phyloP scores from a whole-genome alignment of 1,140 invertebrate genomes.

The Ceratosolen solmsi region DNA sequence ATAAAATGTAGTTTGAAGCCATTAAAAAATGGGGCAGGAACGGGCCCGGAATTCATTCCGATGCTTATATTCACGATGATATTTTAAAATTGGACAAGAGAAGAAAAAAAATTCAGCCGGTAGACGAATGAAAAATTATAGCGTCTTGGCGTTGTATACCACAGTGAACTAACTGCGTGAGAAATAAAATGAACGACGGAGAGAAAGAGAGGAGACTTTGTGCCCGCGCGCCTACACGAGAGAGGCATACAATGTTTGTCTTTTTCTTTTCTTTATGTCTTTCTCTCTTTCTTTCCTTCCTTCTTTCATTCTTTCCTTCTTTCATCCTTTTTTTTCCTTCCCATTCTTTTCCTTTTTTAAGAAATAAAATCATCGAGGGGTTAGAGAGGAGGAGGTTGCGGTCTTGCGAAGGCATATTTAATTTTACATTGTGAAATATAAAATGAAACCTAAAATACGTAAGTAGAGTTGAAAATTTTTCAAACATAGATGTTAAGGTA shows the following conservation, averaged over 20 bases:
- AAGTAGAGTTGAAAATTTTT: slow-evolving; percentile 57
- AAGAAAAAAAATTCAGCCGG: slow-evolving; percentile 7
- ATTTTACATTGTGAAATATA: slow-evolving; percentile 40
- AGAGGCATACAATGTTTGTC: slow-evolving; percentile 19
- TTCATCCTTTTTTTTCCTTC: neutral
- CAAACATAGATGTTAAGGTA: slow-evolving; percentile 46
- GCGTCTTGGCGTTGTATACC: slow-evolving; percentile 26
- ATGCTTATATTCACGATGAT: slow-evolving; percentile 6
- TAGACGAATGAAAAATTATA: slow-evolving; percentile 16
- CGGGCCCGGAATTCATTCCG: slow-evolving; percentile 5
- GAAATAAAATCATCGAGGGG: slow-evolving; percentile 17
- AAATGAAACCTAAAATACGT: slow-evolving; percentile 62
- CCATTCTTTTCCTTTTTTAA: slow-evolving; percentile 21
- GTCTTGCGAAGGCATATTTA: slow-evolving; percentile 26
- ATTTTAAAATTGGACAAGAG: slow-evolving; percentile 22
- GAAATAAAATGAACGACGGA: slow-evolving; percentile 28
- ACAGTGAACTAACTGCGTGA: slow-evolving; percentile 20
- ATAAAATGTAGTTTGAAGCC: neutral
- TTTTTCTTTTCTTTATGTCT: neutral
- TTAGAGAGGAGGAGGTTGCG: slow-evolving; percentile 37
- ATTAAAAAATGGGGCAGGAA: neutral
- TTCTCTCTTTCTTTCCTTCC: neutral
- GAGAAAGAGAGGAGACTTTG: slow-evolving; percentile 37
- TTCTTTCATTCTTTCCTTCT: neutral
- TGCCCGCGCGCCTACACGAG: neutral